A percentile compares a stretch with the other conserved stretches of the same genome.
Conservation (phyloP, 2,888 invertebrate genomes). For the Archips xylosteana region DNA sequence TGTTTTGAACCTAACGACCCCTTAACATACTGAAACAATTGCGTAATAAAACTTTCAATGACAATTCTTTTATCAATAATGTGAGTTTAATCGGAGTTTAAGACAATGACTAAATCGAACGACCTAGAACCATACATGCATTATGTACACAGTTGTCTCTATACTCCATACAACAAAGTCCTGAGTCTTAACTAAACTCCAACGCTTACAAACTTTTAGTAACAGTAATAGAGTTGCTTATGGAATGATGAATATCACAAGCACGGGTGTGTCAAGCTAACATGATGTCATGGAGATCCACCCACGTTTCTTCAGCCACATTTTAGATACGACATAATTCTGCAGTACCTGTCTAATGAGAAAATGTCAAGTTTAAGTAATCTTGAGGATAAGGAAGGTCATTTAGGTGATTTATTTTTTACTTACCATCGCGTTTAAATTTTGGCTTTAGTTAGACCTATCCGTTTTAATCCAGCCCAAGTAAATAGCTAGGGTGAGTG, state of each 20-base stretch:
- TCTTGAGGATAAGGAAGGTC: neutral
- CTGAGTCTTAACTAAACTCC: neutral
- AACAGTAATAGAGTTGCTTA: constrained; percentile 8
- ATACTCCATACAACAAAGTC: neutral
- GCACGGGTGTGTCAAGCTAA: constrained; percentile 31
- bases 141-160: constrained; percentile 29
- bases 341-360: constrained; percentile 9
- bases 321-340: constrained; percentile 25
- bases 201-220: neutral
- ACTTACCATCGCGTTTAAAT: neutral
- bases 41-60: neutral
- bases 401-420: neutral
- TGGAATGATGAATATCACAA: constrained; percentile 1
- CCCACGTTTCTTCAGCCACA: constrained; percentile 54
- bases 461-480: neutral
- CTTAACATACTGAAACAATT: neutral
- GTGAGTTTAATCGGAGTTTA: neutral
- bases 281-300: constrained; percentile 71
- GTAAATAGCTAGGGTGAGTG: too few species aligned
- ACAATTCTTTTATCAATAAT: neutral
- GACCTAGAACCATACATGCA: constrained; percentile 28
- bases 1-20: too few species aligned
- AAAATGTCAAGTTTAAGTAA: constrained; percentile 10
- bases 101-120: constrained; percentile 12
- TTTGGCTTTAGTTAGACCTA: neutral